Conservation (phyloP, 2,888 invertebrate genomes). For the Andrena marginata region DNA sequence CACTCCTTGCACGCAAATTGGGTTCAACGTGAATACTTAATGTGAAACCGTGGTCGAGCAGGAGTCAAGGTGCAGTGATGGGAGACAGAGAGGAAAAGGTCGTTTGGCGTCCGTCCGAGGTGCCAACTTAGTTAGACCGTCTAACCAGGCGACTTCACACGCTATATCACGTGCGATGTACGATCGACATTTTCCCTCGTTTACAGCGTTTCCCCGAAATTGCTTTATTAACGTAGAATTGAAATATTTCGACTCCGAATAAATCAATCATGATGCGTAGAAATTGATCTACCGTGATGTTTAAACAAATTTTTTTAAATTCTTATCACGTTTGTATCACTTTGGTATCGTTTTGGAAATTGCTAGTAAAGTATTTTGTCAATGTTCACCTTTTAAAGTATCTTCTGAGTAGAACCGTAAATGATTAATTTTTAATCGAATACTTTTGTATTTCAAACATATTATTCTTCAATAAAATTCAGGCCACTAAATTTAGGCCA, state of each 20-base stretch:
- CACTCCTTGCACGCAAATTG: constrained; percentile 82
- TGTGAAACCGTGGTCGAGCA: constrained; percentile 80
- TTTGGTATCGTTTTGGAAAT: no score
- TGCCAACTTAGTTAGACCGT: constrained; percentile 81
- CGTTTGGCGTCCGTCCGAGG: constrained; percentile 80
- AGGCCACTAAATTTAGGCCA: no score
- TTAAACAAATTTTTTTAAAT: background rate
- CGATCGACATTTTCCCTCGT: constrained; percentile 33
- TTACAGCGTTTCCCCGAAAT: constrained; percentile 16
- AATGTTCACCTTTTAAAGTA: no score
- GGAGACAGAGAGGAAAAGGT: constrained; percentile 79
- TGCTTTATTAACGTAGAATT: background rate
- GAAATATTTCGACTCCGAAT: background rate
- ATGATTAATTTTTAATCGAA: no score
- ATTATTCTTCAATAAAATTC: no score
- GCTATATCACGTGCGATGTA: constrained; percentile 72
- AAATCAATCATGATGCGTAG: background rate
- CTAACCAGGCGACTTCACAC: constrained; percentile 80
- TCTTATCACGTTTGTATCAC: no score
- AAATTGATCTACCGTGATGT: background rate
- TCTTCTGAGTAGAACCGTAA: no score
- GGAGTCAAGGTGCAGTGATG: constrained; percentile 79
- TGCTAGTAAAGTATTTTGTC: no score
- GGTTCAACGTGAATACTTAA: constrained; percentile 82
- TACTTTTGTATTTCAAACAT: no score